A percentile compares a stretch with the other conserved stretches of the same genome.
Evolutionary conservation across 2,888 invertebrate species (phyloP).

Genomic region (Eurytoma adleriae): DNA sequence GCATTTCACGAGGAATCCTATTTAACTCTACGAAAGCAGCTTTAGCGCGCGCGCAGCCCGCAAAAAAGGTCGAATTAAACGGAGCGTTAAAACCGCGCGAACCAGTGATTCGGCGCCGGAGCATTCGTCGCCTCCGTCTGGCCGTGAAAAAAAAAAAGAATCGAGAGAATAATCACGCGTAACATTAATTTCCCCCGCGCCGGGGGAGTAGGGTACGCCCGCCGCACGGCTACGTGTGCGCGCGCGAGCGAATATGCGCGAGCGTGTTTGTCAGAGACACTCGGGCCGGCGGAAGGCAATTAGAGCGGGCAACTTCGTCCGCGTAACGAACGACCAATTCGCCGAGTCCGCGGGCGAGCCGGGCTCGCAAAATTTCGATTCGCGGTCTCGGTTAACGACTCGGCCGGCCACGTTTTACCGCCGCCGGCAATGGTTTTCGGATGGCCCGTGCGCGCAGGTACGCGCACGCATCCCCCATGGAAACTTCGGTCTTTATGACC

Average conservation of each 20-base stretch:
- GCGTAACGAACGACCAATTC: conserved; percentile 56
- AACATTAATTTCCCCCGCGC: conserved; percentile 36
- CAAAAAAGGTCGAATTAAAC: background rate
- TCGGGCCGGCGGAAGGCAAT: conserved; percentile 61
- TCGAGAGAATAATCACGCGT: conserved; percentile 15
- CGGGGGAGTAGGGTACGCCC: background rate
- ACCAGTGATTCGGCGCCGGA: too few relatives aligned
- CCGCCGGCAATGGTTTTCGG: conserved; percentile 50
- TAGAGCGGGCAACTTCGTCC: conserved; percentile 61
- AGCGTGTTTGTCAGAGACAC: conserved; percentile 26
- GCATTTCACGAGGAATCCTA: too few relatives aligned
- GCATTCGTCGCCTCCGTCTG: background rate
- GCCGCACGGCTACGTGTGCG: background rate
- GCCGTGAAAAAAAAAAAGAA: background rate
- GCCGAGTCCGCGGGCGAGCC: conserved; percentile 5
- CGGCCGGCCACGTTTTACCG: conserved; percentile 49
- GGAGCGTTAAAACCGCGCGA: too few relatives aligned
- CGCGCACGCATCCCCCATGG: background rate
- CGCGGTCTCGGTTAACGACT: conserved; percentile 50
- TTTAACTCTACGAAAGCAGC: background rate
- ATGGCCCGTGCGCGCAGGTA: conserved; percentile 33
- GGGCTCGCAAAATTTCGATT: conserved; percentile 53
- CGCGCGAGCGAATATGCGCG: background rate
- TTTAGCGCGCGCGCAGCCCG: background rate
- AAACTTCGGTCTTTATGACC: conserved; percentile 16